phyloP scores from a whole-genome alignment of 2,113 vertebrate species.

The Lagopus leucura region DNA sequence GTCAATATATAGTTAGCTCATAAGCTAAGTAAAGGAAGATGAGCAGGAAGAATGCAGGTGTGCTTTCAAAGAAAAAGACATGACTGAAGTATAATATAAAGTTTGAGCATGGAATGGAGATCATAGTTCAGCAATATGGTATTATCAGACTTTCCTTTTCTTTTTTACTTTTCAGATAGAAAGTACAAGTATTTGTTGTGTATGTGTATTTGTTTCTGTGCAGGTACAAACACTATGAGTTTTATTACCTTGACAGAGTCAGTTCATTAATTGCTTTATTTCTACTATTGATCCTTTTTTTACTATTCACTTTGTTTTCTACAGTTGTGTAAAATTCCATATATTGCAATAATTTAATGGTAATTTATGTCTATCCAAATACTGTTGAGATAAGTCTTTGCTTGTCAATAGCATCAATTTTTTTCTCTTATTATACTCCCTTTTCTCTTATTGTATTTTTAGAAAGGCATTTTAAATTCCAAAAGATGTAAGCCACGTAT shows the following conservation, averaged over 20 bases:
- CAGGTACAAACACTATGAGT: neutral
- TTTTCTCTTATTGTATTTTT: constrained; percentile 55
- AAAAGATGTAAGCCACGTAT: constrained; percentile 50
- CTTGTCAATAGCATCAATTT: constrained; percentile 36
- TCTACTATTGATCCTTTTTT: constrained; percentile 44
- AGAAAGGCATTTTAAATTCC: constrained; percentile 66
- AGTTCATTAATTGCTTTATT: constrained; percentile 30
- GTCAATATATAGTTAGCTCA: neutral
- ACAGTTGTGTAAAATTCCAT: constrained; percentile 11
- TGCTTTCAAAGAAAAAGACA: neutral
- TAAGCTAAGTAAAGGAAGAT: neutral
- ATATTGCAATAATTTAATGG: constrained; percentile 38
- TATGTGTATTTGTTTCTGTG: neutral
- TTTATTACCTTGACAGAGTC: constrained; percentile 8
- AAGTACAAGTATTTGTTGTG: neutral
- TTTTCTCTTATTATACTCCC: constrained; percentile 12
- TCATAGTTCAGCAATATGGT: neutral
- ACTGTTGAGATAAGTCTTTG: neutral
- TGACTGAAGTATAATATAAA: neutral
- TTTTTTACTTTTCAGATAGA: neutral
- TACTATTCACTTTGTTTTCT: constrained; percentile 55
- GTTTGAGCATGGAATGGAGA: neutral
- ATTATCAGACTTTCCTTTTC: neutral
- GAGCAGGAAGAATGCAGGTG: neutral
- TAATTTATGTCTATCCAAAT: constrained; percentile 32